Conservation (phyloP, 2,888 invertebrate genomes). For the Phaedon cochleariae region DNA sequence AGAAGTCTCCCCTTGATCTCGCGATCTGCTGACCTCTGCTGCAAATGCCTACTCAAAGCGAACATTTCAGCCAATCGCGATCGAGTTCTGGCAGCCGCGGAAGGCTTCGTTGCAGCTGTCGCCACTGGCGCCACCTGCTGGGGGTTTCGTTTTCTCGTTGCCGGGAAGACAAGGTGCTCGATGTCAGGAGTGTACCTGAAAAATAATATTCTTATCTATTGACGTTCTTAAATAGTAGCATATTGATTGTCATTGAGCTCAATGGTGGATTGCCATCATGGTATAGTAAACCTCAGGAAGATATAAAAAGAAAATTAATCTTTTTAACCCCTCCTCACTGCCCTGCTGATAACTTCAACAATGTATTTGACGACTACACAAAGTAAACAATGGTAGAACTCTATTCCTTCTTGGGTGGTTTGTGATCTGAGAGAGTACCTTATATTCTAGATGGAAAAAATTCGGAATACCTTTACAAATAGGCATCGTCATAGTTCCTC, state of each 20-base stretch:
- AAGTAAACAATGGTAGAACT: too few species aligned
- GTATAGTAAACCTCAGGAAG: too few species aligned
- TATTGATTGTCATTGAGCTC: too few species aligned
- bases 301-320: too few species aligned
- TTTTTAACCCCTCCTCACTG: too few species aligned
- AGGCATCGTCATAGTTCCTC: background rate
- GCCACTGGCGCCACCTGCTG: conserved; percentile 62
- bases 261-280: too few species aligned
- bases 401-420: too few species aligned
- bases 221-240: too few species aligned
- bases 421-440: too few species aligned
- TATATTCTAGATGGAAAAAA: too few species aligned
- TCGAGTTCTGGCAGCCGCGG: conserved; percentile 46
- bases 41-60: conserved; percentile 61
- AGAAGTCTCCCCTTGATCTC: background rate
- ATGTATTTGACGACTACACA: too few species aligned
- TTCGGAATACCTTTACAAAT: background rate
- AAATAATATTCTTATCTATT: background rate
- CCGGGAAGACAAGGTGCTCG: conserved; percentile 67
- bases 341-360: too few species aligned
- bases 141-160: conserved; percentile 58
- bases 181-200: conserved; percentile 62
- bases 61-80: conserved; percentile 67
- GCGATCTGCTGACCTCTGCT: conserved; percentile 56
- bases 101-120: conserved; percentile 48